Evolutionary conservation across 2,888 invertebrate species (phyloP), one percentile per base, ranked within the genome.

Genomic region (Acleris emargana): DNA sequence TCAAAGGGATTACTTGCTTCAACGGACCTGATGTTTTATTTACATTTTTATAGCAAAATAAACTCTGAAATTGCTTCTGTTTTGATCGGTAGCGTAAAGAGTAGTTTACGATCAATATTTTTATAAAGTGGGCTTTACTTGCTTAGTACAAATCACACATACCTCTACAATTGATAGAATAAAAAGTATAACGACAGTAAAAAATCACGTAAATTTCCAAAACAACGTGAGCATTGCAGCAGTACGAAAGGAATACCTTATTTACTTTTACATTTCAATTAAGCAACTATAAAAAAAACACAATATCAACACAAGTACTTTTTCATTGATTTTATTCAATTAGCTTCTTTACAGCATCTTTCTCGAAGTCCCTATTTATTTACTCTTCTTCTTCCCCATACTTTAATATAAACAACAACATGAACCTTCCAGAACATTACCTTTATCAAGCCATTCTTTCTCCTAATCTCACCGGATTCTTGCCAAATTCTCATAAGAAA

Each of bases 401-500:
- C 18, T 57, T 18, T 17, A 6, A 52, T 43, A 52, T 51, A 51
- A 45, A 17, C 42, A 52, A 60, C 38, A 32, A 32, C 32, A 60
- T 72, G 71, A 73, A 72, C 72, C 67, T 70, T 32, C 67, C 55
- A 53, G 71, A 71, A 71, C 70, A 74, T 73, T 72, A 69, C 67
- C 75, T 76, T 84, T 85, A 88, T 86, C 85, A 82, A 83, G 78
- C 78, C 80, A 82, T 85, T 82, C 77, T 84, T 85, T 78, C 72
- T 72, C 76, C 78, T 82, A 86, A 87, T 88, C 84, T 87, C 76
- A 71, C 73, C 74, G 69, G 80, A 76, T 73, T 81, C 82, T 84
- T 86, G 85, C 88, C 88, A 87, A 90, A 90, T 83, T 83, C 76
- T 82, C 81, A 76, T 77, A 80, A 83, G 85, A 84, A 87, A 88